Evolutionary conservation across 2,113 vertebrate species (phyloP).

Genomic region (Petromus typicus): DNA sequence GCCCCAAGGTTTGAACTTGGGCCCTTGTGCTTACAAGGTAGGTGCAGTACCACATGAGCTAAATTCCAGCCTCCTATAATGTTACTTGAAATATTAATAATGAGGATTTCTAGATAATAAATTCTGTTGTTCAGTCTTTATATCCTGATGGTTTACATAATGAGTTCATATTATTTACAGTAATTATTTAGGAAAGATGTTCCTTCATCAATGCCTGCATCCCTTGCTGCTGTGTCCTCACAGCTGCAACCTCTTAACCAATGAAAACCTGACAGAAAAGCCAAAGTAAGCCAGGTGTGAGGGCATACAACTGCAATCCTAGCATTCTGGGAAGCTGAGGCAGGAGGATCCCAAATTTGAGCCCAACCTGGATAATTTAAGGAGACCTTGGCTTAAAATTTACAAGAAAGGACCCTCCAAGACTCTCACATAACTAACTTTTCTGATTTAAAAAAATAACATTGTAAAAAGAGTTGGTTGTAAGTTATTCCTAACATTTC

Average conservation of each 20-base stretch:
- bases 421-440: neutral
- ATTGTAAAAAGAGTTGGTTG: neutral
- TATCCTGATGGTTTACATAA: neutral
- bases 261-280: neutral
- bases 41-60: too few relatives aligned
- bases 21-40: too few relatives aligned
- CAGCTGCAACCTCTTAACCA: neutral
- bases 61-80: neutral
- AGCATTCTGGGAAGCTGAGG: neutral
- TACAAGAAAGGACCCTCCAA: neutral
- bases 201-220: neutral
- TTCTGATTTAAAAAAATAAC: neutral
- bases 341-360: neutral
- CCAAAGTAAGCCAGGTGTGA: neutral
- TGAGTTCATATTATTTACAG: conserved; percentile 16
- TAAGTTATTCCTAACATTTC: neutral
- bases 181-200: neutral
- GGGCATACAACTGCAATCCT: neutral
- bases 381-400: neutral
- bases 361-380: neutral
- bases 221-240: neutral
- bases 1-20: neutral
- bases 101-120: neutral
- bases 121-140: neutral
- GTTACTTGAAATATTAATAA: conserved; percentile 3